Percentiles rank a stretch among this genome's conserved stretches.
Evolutionary conservation across 1,140 invertebrate genomes (phyloP).

Genomic region (Eubasilissa regina): DNA sequence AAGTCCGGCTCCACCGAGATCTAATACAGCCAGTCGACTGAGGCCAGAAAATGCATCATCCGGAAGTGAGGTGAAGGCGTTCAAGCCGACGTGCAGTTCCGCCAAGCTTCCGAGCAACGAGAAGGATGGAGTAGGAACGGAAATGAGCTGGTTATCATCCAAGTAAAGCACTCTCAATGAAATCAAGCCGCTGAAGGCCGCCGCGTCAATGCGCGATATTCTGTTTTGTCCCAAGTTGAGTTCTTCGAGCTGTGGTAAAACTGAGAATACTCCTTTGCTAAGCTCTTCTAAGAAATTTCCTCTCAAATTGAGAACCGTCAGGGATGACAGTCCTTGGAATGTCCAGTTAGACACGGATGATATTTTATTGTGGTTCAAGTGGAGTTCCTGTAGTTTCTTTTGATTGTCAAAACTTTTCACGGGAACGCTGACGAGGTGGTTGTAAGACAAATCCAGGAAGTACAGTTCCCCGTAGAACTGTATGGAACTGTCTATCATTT

Average conservation of each 20-base stretch:
- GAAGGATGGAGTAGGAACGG: slow-evolving; percentile 82
- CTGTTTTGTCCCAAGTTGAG: slow-evolving; percentile 91
- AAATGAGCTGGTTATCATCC: slow-evolving; percentile 87
- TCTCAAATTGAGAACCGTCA: slow-evolving; percentile 85
- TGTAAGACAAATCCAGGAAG: slow-evolving; percentile 88
- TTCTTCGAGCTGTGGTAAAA: slow-evolving; percentile 84
- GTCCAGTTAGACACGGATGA: slow-evolving; percentile 84
- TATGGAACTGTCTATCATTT: slow-evolving; percentile 88
- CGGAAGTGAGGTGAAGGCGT: slow-evolving; percentile 82
- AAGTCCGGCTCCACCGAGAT: slow-evolving; percentile 85
- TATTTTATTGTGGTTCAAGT: slow-evolving; percentile 89
- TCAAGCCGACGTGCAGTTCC: slow-evolving; percentile 87
- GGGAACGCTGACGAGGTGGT: slow-evolving; percentile 86
- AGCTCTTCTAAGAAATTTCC: slow-evolving; percentile 88
- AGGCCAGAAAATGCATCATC: slow-evolving; percentile 84
- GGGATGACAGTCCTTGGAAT: slow-evolving; percentile 83
- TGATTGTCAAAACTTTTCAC: slow-evolving; percentile 84
- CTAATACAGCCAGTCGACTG: slow-evolving; percentile 81
- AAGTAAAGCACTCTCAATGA: slow-evolving; percentile 85
- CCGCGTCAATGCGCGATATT: slow-evolving; percentile 84
- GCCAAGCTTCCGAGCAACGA: slow-evolving; percentile 81
- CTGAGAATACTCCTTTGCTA: slow-evolving; percentile 82
- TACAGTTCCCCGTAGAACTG: slow-evolving; percentile 89
- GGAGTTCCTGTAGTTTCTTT: slow-evolving; percentile 85
- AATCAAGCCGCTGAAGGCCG: slow-evolving; percentile 84